phyloP scores from a whole-genome alignment of 2,888 invertebrate species.

The Drosophila eohydei region DNA sequence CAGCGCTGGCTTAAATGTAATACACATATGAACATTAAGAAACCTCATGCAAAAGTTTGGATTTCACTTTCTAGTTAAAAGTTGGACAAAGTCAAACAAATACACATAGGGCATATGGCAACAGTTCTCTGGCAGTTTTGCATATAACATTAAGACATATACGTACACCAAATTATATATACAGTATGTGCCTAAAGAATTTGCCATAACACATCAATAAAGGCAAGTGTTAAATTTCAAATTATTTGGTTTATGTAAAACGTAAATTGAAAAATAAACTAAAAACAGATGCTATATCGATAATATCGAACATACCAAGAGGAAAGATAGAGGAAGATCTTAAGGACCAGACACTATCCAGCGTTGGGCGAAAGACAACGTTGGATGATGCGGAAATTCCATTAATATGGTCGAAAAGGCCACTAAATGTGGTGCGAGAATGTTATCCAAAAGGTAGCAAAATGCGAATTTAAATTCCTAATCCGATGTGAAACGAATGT shows the following conservation, averaged over 20 bases:
- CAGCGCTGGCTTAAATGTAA: conserved; percentile 26
- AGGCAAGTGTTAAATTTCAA: conserved; percentile 43
- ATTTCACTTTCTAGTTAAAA: conserved; percentile 48
- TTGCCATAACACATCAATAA: conserved; percentile 47
- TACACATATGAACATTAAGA: conserved; percentile 38
- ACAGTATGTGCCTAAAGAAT: conserved; percentile 32
- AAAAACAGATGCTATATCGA: conserved; percentile 52
- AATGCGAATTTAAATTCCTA: conserved; percentile 55
- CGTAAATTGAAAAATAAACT: conserved; percentile 46
- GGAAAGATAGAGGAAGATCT: conserved; percentile 62
- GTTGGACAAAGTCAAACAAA: conserved; percentile 52
- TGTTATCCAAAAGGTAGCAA: conserved; percentile 47
- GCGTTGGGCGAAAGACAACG: conserved; percentile 70
- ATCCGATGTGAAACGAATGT: conserved; percentile 54
- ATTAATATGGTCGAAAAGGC: conserved; percentile 64
- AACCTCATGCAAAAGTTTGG: conserved; percentile 65
- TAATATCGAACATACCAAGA: conserved; percentile 63
- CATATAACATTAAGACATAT: conserved; percentile 21
- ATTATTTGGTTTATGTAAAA: conserved; percentile 42
- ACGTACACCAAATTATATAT: conserved; percentile 12
- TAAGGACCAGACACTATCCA: conserved; percentile 70
- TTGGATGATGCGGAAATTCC: conserved; percentile 70
- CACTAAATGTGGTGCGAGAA: conserved; percentile 59
- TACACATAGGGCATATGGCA: conserved; percentile 51
- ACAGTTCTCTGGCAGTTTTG: conserved; percentile 40